These are phyloP conservation scores for Galerucella nymphaeae DNA, from an alignment of 2,888 invertebrate species.

Conservation along the genomic window DNA sequence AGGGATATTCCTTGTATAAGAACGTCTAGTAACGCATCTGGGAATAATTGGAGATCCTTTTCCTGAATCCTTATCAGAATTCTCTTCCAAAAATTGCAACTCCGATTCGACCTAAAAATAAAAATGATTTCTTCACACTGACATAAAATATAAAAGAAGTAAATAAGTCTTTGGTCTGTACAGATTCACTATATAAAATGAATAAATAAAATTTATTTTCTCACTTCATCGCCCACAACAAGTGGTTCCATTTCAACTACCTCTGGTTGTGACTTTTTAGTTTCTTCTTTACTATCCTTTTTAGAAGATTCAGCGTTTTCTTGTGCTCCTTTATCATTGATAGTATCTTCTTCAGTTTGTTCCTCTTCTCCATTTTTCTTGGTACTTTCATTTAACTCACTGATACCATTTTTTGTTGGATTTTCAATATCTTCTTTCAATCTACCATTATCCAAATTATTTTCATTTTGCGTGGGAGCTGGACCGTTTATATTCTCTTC, in stretches of 20 bases:
- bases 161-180: too few species aligned
- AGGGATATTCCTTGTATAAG: constrained; percentile 60
- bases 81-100: constrained; percentile 58
- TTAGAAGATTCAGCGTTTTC: constrained; percentile 18
- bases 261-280: constrained; percentile 25
- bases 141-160: neutral
- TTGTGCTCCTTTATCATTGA: constrained; percentile 7
- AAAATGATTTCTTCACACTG: neutral
- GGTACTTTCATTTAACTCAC: neutral
- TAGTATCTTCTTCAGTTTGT: constrained; percentile 18
- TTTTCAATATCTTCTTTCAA: neutral
- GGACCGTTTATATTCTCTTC: neutral
- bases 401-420: neutral
- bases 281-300: constrained; percentile 13
- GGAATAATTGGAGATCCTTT: constrained; percentile 58
- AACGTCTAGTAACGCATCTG: constrained; percentile 61
- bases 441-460: neutral
- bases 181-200: too few species aligned
- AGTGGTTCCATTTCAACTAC: constrained; percentile 57
- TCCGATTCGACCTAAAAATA: constrained; percentile 54
- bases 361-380: constrained; percentile 12
- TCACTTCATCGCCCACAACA: constrained; percentile 51
- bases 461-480: neutral
- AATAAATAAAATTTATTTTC: neutral
- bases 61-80: constrained; percentile 57